Evolutionary conservation across 2,888 invertebrate species (phyloP).

Genomic region (Stenodera caucasica): DNA sequence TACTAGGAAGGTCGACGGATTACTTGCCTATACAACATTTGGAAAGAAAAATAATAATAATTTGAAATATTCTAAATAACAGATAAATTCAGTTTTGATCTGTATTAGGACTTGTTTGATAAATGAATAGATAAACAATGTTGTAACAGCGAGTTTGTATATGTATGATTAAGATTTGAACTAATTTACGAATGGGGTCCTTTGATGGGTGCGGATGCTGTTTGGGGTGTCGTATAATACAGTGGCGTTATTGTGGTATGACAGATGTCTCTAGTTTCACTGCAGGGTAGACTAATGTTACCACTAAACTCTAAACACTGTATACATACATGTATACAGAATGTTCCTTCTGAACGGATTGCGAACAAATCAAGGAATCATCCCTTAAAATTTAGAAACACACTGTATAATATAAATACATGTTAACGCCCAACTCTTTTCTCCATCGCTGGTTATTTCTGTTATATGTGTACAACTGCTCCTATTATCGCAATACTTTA

Average conservation of each 20-base stretch:
- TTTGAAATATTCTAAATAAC: neutral
- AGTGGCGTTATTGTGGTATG: constrained; percentile 35
- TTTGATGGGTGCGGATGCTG: constrained; percentile 30
- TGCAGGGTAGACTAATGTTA: constrained; percentile 30
- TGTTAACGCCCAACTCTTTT: constrained; percentile 10
- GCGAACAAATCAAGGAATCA: no score
- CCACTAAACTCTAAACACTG: neutral
- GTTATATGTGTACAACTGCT: constrained; percentile 27
- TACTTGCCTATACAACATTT: no score
- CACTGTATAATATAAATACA: neutral
- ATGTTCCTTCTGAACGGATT: no score
- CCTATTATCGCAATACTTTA: constrained; percentile 27
- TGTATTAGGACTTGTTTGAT: constrained; percentile 3
- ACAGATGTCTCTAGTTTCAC: constrained; percentile 41
- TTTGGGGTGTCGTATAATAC: constrained; percentile 31
- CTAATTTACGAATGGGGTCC: constrained; percentile 26
- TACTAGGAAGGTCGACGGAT: constrained; percentile 33
- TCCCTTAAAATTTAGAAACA: no score
- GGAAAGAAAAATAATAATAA: no score
- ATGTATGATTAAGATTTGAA: constrained; percentile 30
- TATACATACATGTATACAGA: no score
- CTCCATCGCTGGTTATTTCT: constrained; percentile 1
- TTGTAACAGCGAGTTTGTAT: constrained; percentile 10
- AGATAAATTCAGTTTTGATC: no score
- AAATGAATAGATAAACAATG: constrained; percentile 25